Base-by-base conservation (phyloP, 2,888 invertebrate species). In the Thymelicus sylvestris region DNA sequence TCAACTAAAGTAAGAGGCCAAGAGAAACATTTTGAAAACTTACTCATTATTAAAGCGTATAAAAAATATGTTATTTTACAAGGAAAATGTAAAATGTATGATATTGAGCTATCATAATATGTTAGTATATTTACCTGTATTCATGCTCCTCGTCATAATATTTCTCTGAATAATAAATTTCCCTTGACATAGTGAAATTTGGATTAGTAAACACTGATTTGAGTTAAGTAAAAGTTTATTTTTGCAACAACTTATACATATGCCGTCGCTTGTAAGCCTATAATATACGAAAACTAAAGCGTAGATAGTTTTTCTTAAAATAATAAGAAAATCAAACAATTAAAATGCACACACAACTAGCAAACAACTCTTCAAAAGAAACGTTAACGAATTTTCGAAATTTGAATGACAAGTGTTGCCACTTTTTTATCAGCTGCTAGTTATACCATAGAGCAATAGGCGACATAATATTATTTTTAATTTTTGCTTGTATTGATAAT, bases 141-240 rank as follows among this genome's bases (percentile, higher is more conserved):
- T 98, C 98, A 84, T 96, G 97, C 78, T 96, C 95, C 74, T 98
- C 98, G 83, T 98, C 98, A 82, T 95, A 97, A 89, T 98, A 98
- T 95, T 98, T 98, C 77, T 97, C 97, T 0, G 98, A 98, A 89
- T 98, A 98, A 85, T 97, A 98, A 81, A 98, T 98, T 76, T 97
- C 96, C 87, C 96, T 96, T 59, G 95, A 89, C 96, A 96, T 96
- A 19, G 68, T 77, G 47, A 48, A 48, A 6, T 13, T 48, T 48
- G 8, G 24, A 24, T 55, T 5, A 8, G 19, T 19, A 55, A 55
- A 12, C 55, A 55, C 24, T 10, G 55, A 24, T 55, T 10, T 24
- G 24, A 55, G 13, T 19, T 19, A 19, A 19, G 24, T 19, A 19
- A 52, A 24, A 24, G 55, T 55, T 55, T 55, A 24, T 55, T 41